Evolutionary conservation across 1,140 invertebrate genomes (phyloP).

Genomic region (Drosophila busckii): DNA sequence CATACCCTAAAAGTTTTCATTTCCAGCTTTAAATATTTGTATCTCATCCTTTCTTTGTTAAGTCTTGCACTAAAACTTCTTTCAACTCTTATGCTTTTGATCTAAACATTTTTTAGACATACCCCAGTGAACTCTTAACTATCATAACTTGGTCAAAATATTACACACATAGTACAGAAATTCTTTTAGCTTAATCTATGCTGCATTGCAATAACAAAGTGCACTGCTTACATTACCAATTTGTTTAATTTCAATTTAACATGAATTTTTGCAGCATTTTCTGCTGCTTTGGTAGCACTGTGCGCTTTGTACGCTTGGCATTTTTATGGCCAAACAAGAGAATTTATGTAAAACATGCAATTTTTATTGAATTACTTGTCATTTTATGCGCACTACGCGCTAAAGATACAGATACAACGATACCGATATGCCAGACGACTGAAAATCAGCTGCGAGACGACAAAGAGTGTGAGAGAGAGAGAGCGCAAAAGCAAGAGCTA

Average conservation of each 20-base stretch:
- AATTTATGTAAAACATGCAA: slow-evolving; percentile 69
- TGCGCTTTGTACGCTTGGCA: slow-evolving; percentile 17
- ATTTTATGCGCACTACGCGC: slow-evolving; percentile 38
- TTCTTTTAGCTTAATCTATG: too few relatives aligned
- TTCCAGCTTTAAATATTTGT: too few relatives aligned
- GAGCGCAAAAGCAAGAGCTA: slow-evolving; percentile 16
- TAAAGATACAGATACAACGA: slow-evolving; percentile 49
- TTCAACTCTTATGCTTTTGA: too few relatives aligned
- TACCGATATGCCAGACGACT: slow-evolving; percentile 11
- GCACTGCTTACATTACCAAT: too few relatives aligned
- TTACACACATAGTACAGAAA: too few relatives aligned
- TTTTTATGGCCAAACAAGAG: slow-evolving; percentile 27
- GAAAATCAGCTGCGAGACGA: slow-evolving; percentile 26
- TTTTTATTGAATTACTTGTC: slow-evolving; percentile 68
- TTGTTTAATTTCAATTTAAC: neutral
- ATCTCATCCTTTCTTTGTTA: too few relatives aligned
- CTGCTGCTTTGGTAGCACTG: slow-evolving; percentile 12
- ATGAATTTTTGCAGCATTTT: neutral
- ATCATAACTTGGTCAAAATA: too few relatives aligned
- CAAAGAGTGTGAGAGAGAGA: slow-evolving; percentile 3
- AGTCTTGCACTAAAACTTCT: too few relatives aligned
- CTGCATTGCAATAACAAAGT: too few relatives aligned
- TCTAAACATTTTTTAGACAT: too few relatives aligned
- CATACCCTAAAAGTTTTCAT: too few relatives aligned
- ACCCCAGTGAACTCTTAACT: too few relatives aligned